Conservation (phyloP, 1,140 invertebrate genomes). For the Notospermus geniculatus region DNA sequence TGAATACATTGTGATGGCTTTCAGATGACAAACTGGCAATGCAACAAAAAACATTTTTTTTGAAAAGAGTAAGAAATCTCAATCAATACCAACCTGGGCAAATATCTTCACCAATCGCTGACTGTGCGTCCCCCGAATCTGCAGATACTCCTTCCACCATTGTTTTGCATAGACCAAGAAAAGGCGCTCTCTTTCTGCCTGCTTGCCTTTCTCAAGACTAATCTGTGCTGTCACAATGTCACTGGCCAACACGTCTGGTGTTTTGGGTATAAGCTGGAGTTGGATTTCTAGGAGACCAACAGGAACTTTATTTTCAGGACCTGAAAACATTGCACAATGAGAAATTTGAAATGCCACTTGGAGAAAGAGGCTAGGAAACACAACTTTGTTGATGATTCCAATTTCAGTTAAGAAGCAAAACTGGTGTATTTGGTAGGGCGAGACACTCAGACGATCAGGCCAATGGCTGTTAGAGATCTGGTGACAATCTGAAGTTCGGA, state of each 20-base stretch:
- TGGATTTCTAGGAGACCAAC: constrained; percentile 53
- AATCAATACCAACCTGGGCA: constrained; percentile 46
- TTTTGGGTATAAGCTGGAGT: constrained; percentile 50
- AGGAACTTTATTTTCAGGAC: constrained; percentile 50
- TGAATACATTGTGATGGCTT: too few relatives aligned
- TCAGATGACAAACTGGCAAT: too few relatives aligned
- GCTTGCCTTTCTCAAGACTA: constrained; percentile 37
- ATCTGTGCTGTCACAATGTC: constrained; percentile 47
- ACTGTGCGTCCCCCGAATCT: constrained; percentile 50
- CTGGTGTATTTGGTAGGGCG: too few relatives aligned
- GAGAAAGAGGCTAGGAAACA: too few relatives aligned
- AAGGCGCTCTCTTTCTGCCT: constrained; percentile 51
- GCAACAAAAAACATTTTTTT: background rate
- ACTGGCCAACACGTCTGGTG: constrained; percentile 35
- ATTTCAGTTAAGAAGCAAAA: too few relatives aligned
- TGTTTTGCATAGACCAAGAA: constrained; percentile 57
- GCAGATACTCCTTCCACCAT: constrained; percentile 58
- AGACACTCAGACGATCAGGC: too few relatives aligned
- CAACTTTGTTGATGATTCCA: too few relatives aligned
- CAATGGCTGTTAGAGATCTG: too few relatives aligned
- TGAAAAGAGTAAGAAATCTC: background rate
- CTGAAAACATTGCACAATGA: constrained; percentile 30
- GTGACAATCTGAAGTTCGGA: too few relatives aligned
- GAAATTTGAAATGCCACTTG: too few relatives aligned
- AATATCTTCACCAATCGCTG: constrained; percentile 57